Base-by-base conservation (phyloP, 2,888 invertebrate genomes). In the Hesperia comma region DNA sequence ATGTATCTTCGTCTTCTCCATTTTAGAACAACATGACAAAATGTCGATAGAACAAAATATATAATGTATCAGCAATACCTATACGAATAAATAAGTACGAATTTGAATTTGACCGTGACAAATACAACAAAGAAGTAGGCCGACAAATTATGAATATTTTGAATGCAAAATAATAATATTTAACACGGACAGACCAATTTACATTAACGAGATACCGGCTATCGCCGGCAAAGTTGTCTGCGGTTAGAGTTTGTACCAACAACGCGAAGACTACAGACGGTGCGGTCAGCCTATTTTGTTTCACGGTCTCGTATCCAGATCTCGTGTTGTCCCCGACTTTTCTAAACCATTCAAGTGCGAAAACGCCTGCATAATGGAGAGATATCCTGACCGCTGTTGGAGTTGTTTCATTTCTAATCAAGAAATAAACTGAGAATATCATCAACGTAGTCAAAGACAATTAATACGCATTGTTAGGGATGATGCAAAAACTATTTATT, bases 211-310 rank as follows among this genome's bases (percentile, higher is more conserved):
- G 17, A 49, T 26, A 21, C 12, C 54, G 40, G 19, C 56, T 17
- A 40, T 40, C 19, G 56, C 10, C 37, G 43, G 21, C 57, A 26
- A 19, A 49, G 49, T 19, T 3, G n/a, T 15, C 46, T 58, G 58
- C 61, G 61, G 61, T 54, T 37, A 37, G 2, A 26, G 51, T n/a
- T 17, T 62, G 61, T 41, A 41, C 26, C 61, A 51, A 37, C 61
- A 61, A 46, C 49, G 10, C 33, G 51, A n/a, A n/a, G n/a, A n/a
- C n/a, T 17, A 5, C 51, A 21, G 61, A 10, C 8, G 53, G 61
- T 61, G 61, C 53, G 61, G 61, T 61, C 40, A 21, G 19, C 19
- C 53, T 51, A 61, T 53, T 61, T 53, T 61, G 68, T 68, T 68
- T 60, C 67, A 67, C 66, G 62, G 60, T 40, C 17, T 53, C 21